Evolutionary conservation across 1,140 invertebrate species (phyloP).

Genomic region (Nixonia krombeini): DNA sequence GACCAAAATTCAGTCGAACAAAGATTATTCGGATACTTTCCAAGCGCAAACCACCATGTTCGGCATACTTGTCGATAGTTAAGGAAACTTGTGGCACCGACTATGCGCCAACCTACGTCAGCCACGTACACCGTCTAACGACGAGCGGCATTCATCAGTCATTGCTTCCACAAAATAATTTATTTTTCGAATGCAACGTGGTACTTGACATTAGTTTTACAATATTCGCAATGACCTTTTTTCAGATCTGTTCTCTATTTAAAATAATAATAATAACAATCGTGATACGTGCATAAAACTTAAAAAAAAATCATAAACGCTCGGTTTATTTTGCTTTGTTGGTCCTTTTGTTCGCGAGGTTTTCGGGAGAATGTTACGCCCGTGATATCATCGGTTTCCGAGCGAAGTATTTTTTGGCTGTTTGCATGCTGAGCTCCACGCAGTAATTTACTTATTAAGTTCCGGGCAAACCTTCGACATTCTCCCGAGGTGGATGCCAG

Average conservation of each 20-base stretch:
- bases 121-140: no score
- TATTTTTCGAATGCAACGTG: no score
- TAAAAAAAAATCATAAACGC: no score
- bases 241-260: no score
- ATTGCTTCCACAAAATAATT: no score
- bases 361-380: background rate
- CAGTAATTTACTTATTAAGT: slow-evolving; percentile 73
- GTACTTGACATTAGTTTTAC: no score
- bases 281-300: no score
- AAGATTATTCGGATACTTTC: slow-evolving; percentile 39
- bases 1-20: slow-evolving; percentile 30
- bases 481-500: slow-evolving; percentile 62
- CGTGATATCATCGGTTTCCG: background rate
- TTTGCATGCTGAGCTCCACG: slow-evolving; percentile 45
- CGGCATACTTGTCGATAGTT: slow-evolving; percentile 47
- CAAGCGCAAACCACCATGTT: slow-evolving; percentile 39
- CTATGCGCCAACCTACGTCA: slow-evolving; percentile 3
- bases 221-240: no score
- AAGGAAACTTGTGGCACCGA: slow-evolving; percentile 24
- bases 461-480: slow-evolving; percentile 67
- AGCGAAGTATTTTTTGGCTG: slow-evolving; percentile 19
- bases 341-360: no score
- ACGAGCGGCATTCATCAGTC: background rate
- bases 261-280: background rate
- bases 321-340: no score